Percentiles rank a stretch among this genome's conserved stretches.
These are phyloP conservation scores for Cantharis lateralis DNA, from an alignment of 2,888 invertebrate genomes.

Conservation along the genomic window DNA sequence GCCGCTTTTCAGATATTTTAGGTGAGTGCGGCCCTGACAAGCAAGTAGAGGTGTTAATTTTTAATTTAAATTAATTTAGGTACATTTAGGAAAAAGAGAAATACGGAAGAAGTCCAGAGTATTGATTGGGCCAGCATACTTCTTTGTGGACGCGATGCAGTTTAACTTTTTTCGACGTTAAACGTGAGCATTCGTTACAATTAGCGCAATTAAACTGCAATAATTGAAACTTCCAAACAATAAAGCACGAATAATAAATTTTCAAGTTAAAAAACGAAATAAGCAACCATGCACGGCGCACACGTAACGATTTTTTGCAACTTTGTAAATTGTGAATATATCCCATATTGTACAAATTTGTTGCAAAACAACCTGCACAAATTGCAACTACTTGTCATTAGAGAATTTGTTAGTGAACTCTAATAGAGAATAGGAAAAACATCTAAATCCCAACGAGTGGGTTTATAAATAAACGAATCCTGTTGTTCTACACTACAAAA, in stretches of 20 bases:
- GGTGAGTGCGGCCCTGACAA: no score
- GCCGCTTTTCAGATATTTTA: no score
- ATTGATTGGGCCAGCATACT: not conserved
- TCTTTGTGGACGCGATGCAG: not conserved
- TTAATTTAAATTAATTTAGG: no score
- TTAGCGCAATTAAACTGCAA: not conserved
- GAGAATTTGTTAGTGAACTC: constrained; percentile 39
- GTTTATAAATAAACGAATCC: constrained; percentile 26
- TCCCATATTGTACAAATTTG: constrained; percentile 35
- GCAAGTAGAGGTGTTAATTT: no score
- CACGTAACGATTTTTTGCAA: not conserved
- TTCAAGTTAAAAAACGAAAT: not conserved
- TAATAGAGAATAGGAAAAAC: constrained; percentile 31
- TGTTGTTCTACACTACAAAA: not conserved
- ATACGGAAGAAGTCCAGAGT: not conserved
- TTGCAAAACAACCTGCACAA: constrained; percentile 37
- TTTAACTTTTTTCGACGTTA: not conserved
- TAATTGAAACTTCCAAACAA: not conserved
- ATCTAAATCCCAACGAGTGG: constrained; percentile 32
- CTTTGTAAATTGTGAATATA: constrained; percentile 28
- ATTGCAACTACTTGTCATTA: constrained; percentile 43
- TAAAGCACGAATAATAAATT: not conserved
- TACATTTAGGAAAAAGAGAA: no score
- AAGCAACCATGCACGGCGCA: not conserved
- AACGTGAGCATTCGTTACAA: not conserved